Base-by-base conservation (phyloP, 2,113 vertebrate genomes). In the Ancistrus triradiatus region DNA sequence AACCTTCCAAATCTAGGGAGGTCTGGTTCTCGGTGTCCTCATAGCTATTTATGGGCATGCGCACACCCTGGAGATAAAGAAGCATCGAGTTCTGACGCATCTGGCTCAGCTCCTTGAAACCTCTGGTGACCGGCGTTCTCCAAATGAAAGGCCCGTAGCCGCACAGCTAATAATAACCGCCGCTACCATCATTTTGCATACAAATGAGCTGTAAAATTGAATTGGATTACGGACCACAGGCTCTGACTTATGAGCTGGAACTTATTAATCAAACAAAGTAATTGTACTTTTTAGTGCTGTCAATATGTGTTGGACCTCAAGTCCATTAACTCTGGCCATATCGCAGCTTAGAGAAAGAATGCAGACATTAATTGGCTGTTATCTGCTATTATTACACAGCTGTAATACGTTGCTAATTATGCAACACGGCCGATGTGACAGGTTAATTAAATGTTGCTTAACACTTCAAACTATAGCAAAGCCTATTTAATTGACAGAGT, bases 121-220 rank as follows among this genome's bases (percentile, higher is more conserved):
- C 7, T 7, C 38, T 14, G 8, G 10, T 19, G 8, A 52, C 6
- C 22, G 7, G 49, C 38, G 18, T 38, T 19, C 15, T 60, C 27
- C 40, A 44, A 18, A 44, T 35, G 21, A 46, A n/a, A n/a, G n/a
- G n/a, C n/a, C 25, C 25, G 8, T 35, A 37, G 47, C 57, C 27
- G 21, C n/a, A 62, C 61, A 77, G 81, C 81, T 80, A 83, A 84
- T 78, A 82, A 83, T 80, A 86, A 80, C 71, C 42, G 25, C 59
- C 43, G 10, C 58, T 81, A 76, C 74, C 71, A 71, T 83, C 62
- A 66, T 79, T 82, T 81, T 69, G 67, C 73, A 50, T 42, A 57
- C 46, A 55, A 72, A 73, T 42, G 74, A 80, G 72, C 72, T 69
- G 59, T 61, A 66, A 85, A 83, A 85, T 83, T 79, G 66, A 87